Conservation (phyloP, 2,797 vertebrate genomes). For the Chaenodraco wilsoni region DNA sequence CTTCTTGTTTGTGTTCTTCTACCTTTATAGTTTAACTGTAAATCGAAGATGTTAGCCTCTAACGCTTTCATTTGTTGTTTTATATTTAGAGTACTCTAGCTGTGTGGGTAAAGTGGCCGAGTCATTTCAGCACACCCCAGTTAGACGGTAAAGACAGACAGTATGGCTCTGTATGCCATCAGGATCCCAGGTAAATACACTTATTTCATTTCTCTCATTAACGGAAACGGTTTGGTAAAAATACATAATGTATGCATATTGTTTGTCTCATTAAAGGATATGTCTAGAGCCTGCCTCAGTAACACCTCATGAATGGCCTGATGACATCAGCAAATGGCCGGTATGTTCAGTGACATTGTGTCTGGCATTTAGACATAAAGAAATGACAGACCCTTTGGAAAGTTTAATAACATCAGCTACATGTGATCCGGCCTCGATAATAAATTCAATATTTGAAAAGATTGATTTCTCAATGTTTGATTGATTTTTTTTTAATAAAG, state of each 20-base stretch:
- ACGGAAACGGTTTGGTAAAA: neutral
- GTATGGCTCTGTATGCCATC: constrained; percentile 95
- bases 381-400: neutral
- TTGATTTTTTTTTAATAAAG: too few species aligned
- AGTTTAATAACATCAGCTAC: neutral
- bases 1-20: neutral
- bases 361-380: neutral
- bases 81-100: constrained; percentile 90
- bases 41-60: constrained; percentile 11
- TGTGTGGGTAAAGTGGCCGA: constrained; percentile 97
- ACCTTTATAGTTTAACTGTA: constrained; percentile 4
- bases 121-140: constrained; percentile 88
- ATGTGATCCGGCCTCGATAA: neutral
- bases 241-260: neutral
- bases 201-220: neutral
- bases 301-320: constrained; percentile 95
- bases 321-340: constrained; percentile 99
- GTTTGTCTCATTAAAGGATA: constrained; percentile 80
- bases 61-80: constrained; percentile 20
- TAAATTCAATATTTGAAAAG: neutral
- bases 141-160: constrained; percentile 85
- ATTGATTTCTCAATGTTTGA: too few species aligned
- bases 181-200: constrained; percentile 91
- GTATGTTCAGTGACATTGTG: constrained; percentile 80
- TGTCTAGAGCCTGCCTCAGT: constrained; percentile 96